Conservation (phyloP, 2,113 vertebrate genomes). For the Chelonoidis abingdonii region DNA sequence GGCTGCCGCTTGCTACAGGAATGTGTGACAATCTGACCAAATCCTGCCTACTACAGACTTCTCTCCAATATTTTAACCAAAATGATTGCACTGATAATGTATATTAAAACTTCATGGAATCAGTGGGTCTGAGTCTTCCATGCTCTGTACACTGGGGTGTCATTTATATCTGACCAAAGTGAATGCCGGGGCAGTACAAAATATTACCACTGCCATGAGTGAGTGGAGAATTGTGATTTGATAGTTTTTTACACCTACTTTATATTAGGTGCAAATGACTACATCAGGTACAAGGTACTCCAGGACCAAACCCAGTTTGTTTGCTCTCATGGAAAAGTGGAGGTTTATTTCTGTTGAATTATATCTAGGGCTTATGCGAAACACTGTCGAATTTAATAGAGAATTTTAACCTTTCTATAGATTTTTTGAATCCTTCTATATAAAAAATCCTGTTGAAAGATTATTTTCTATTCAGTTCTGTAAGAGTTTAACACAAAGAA, state of each 20-base stretch:
- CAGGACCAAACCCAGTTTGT: background rate
- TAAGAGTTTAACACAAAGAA: background rate
- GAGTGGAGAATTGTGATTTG: background rate
- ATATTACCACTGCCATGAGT: background rate
- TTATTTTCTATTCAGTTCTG: background rate
- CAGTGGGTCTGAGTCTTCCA: background rate
- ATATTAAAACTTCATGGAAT: background rate
- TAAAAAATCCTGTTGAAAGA: background rate
- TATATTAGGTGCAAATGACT: background rate
- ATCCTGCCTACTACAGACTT: background rate
- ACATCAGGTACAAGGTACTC: background rate
- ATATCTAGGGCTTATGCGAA: background rate
- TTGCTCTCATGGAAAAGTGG: background rate
- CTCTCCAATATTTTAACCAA: background rate
- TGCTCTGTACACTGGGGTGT: background rate
- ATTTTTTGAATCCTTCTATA: background rate
- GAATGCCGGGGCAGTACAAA: background rate
- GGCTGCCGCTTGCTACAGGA: rapidly evolving
- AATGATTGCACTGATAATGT: rapidly evolving
- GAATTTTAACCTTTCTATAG: background rate
- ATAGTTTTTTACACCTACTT: background rate
- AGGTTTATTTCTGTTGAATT: background rate
- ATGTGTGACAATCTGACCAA: rapidly evolving
- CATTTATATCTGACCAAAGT: background rate
- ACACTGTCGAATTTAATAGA: background rate